Conservation (phyloP, 2,113 vertebrate genomes). For the Australoheros scitulus region DNA sequence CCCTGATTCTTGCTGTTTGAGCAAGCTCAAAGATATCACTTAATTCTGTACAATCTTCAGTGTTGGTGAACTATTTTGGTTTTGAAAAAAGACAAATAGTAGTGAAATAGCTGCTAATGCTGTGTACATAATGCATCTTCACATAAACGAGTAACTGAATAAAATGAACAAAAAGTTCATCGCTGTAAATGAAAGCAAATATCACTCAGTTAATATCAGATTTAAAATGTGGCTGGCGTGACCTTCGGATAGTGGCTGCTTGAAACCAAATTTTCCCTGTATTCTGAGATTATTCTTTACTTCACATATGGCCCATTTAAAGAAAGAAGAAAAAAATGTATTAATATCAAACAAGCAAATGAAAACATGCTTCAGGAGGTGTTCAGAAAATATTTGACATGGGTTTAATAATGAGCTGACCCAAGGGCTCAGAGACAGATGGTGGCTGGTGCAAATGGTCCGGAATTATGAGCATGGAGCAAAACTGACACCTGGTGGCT, state of each 20-base stretch:
- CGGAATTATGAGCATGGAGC: not conserved
- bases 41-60: not conserved
- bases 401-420: constrained; percentile 25
- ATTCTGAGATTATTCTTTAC: not conserved
- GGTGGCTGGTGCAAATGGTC: not conserved
- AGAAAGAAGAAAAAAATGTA: not conserved
- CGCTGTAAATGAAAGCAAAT: no score
- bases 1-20: not conserved
- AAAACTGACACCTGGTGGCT: constrained; percentile 61
- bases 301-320: not conserved
- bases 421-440: not conserved
- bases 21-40: not conserved
- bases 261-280: not conserved
- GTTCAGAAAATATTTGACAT: constrained; percentile 4
- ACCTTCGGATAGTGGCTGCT: not conserved
- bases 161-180: no score
- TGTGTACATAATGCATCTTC: not conserved
- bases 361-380: constrained; percentile 1
- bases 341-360: constrained; percentile 1
- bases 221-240: no score
- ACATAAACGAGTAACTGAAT: not conserved
- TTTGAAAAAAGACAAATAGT: not conserved
- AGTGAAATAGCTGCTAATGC: not conserved
- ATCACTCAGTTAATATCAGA: no score
- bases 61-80: not conserved